These are phyloP conservation scores for Drosophila nikananu DNA, from an alignment of 1,140 invertebrate species.

Conservation along the genomic window DNA sequence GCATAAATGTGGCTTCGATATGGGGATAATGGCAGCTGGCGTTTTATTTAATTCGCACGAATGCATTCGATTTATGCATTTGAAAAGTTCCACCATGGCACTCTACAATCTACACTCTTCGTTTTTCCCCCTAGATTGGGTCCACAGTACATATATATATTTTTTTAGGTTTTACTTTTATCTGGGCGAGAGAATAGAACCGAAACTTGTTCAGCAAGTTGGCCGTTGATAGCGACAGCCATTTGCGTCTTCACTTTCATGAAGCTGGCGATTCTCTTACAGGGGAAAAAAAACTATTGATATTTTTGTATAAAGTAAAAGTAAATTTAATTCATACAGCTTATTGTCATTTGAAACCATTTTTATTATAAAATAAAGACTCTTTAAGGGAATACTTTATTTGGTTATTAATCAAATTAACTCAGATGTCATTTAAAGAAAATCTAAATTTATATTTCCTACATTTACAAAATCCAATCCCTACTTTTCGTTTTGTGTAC, in stretches of 20 bases:
- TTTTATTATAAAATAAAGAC: not conserved
- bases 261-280: slow-evolving; percentile 13
- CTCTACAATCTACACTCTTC: not conserved
- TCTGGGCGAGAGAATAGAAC: slow-evolving; percentile 18
- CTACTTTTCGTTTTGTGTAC: not conserved
- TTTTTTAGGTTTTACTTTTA: slow-evolving; percentile 37
- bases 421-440: not conserved
- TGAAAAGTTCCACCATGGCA: slow-evolving; percentile 15
- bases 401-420: not conserved
- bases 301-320: not conserved
- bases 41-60: slow-evolving; percentile 55
- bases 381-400: not conserved
- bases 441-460: not conserved
- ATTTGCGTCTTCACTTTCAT: slow-evolving; percentile 74
- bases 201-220: slow-evolving; percentile 59
- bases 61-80: slow-evolving; percentile 48
- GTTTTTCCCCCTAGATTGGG: not conserved
- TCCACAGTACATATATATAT: slow-evolving; percentile 1
- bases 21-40: slow-evolving; percentile 50
- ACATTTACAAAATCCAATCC: not conserved
- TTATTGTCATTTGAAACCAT: not conserved
- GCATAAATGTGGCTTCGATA: slow-evolving; percentile 35
- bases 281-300: not conserved
- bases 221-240: slow-evolving; percentile 29
- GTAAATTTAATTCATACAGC: too few species aligned